Conservation (phyloP, 2,797 vertebrate genomes). For the Sebastes variabilis region DNA sequence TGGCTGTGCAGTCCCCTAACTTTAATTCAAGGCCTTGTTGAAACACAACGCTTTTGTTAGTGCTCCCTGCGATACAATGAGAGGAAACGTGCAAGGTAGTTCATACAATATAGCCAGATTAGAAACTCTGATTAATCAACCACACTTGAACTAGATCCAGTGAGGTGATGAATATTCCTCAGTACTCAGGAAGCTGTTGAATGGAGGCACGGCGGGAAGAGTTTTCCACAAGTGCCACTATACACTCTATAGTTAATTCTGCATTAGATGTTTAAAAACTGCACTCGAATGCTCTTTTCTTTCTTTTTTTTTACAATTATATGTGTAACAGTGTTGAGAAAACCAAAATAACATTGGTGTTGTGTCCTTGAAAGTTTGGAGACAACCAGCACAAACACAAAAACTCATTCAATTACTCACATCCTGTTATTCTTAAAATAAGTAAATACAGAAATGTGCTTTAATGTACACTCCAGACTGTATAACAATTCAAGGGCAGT, state of each 20-base stretch:
- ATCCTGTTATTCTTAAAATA: slow-evolving; percentile 16
- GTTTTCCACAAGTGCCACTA: slow-evolving; percentile 9
- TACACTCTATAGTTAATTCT: neutral
- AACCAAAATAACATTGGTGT: neutral
- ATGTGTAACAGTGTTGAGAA: neutral
- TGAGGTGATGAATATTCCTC: slow-evolving; percentile 56
- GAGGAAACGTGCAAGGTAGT: slow-evolving; percentile 70
- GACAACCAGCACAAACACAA: neutral
- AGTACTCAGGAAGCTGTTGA: slow-evolving; percentile 55
- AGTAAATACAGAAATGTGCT: neutral
- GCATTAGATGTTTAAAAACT: neutral
- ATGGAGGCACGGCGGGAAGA: slow-evolving; percentile 31
- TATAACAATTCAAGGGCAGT: neutral
- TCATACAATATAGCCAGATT: slow-evolving; percentile 64
- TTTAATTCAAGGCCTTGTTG: slow-evolving; percentile 46
- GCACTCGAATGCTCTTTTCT: neutral
- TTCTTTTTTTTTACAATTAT: too few relatives aligned
- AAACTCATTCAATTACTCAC: slow-evolving; percentile 20
- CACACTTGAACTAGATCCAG: slow-evolving; percentile 51
- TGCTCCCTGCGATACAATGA: slow-evolving; percentile 67
- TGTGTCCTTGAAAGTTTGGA: neutral
- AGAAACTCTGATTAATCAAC: slow-evolving; percentile 58
- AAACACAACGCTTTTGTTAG: slow-evolving; percentile 38
- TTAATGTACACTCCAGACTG: neutral
- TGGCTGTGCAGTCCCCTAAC: slow-evolving; percentile 1